These are phyloP conservation scores for Actinostola sp. DNA, from an alignment of 92 coral and sea anemone species.

Conservation along the genomic window DNA sequence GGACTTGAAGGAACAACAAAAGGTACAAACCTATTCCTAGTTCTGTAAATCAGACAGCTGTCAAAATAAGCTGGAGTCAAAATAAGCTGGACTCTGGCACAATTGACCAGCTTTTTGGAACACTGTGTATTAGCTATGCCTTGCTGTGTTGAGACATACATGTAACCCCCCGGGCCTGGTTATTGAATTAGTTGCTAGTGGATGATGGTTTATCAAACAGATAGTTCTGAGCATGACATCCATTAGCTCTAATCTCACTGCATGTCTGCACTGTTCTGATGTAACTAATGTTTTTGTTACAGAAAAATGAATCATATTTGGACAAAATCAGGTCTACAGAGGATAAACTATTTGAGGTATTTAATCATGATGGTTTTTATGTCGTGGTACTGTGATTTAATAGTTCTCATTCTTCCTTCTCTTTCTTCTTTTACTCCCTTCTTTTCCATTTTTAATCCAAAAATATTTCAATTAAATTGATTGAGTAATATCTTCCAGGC, in stretches of 20 bases:
- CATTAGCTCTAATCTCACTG: not conserved
- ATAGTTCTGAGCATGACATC: not conserved
- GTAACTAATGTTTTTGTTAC: not conserved
- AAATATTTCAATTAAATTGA: not conserved
- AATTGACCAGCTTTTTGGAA: too few species aligned
- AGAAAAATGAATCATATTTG: constrained; percentile 17
- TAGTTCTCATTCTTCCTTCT: too few species aligned
- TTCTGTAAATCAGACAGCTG: too few species aligned
- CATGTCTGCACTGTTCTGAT: not conserved
- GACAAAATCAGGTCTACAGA: constrained; percentile 18
- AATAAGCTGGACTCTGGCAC: too few species aligned
- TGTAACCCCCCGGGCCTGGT: too few species aligned
- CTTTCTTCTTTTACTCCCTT: not conserved
- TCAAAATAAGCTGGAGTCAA: too few species aligned
- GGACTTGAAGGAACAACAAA: constrained; percentile 53
- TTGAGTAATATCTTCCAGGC: constrained; percentile 39
- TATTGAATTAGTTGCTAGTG: too few species aligned
- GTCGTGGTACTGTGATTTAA: not conserved
- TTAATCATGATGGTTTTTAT: not conserved
- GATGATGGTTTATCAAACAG: too few species aligned
- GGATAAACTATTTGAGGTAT: constrained; percentile 46
- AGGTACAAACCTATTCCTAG: constrained; percentile 38
- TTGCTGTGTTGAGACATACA: too few species aligned
- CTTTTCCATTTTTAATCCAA: not conserved
- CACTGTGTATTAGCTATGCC: too few species aligned